Percentiles rank a stretch among this genome's conserved stretches.
Evolutionary conservation across 2,888 invertebrate genomes (phyloP).

Genomic region (Mantis religiosa): DNA sequence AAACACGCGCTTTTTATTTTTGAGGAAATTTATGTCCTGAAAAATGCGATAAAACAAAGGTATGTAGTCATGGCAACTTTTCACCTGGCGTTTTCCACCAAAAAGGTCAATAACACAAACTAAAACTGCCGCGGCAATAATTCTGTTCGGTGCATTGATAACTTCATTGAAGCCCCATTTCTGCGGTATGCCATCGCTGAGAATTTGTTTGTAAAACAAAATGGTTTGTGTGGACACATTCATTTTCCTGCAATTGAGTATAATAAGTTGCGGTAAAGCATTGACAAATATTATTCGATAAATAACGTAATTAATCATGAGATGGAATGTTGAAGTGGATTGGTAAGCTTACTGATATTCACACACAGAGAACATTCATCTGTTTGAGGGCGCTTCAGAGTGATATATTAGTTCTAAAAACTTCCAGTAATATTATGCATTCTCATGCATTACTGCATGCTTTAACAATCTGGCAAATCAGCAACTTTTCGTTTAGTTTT

Average conservation of each 20-base stretch:
- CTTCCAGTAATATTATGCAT: too few relatives aligned
- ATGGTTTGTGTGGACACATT: not conserved
- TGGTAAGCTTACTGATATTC: not conserved
- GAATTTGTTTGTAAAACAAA: not conserved
- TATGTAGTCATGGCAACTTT: not conserved
- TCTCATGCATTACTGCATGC: too few relatives aligned
- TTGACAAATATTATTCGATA: not conserved
- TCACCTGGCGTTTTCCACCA: not conserved
- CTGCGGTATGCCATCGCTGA: not conserved
- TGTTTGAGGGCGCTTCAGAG: too few relatives aligned
- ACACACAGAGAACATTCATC: too few relatives aligned
- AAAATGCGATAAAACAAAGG: too few relatives aligned
- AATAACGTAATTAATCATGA: not conserved
- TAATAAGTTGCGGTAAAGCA: not conserved
- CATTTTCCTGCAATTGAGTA: not conserved
- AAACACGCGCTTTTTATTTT: too few relatives aligned
- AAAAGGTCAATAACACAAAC: not conserved
- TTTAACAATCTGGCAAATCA: too few relatives aligned
- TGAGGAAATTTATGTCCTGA: too few relatives aligned
- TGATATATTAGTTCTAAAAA: too few relatives aligned
- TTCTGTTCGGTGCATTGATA: not conserved
- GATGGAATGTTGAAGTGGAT: not conserved
- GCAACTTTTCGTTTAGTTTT: too few relatives aligned
- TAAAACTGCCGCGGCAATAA: not conserved
- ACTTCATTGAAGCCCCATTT: not conserved